Evolutionary conservation across 2,797 vertebrate genomes (phyloP).

Genomic region (Echeneis naucrates): DNA sequence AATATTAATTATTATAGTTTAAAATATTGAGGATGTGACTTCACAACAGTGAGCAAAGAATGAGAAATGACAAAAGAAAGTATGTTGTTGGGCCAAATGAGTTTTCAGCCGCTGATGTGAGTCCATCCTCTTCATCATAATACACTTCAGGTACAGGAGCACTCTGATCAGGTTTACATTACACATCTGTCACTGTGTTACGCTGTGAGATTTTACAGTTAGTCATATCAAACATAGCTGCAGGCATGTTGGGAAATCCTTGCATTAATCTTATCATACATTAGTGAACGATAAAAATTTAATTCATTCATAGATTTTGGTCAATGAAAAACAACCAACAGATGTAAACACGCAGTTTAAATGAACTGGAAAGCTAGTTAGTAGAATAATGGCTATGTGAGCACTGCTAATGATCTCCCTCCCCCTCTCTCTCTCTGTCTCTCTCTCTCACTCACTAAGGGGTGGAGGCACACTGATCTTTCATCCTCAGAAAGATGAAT

Average conservation of each 20-base stretch:
- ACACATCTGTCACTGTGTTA: neutral
- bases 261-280: too few species aligned
- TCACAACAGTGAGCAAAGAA: too few species aligned
- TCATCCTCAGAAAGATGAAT: constrained; percentile 70
- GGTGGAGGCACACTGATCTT: constrained; percentile 37
- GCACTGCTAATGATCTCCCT: constrained; percentile 1
- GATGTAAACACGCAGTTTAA: neutral
- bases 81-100: neutral
- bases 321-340: neutral
- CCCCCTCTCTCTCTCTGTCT: constrained; percentile 12
- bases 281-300: neutral
- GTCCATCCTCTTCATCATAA: neutral
- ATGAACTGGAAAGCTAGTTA: constrained; percentile 7
- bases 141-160: neutral
- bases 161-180: neutral
- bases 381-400: neutral
- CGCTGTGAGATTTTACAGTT: neutral
- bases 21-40: too few species aligned
- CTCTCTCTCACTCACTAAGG: constrained; percentile 11
- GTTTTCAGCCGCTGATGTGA: neutral
- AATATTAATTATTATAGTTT: too few species aligned
- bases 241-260: neutral
- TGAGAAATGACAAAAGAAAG: neutral
- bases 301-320: constrained; percentile 8
- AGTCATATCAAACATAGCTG: neutral